Evolutionary conservation across 2,113 vertebrate genomes (phyloP).

Genomic region (Lepidothrix coronata): DNA sequence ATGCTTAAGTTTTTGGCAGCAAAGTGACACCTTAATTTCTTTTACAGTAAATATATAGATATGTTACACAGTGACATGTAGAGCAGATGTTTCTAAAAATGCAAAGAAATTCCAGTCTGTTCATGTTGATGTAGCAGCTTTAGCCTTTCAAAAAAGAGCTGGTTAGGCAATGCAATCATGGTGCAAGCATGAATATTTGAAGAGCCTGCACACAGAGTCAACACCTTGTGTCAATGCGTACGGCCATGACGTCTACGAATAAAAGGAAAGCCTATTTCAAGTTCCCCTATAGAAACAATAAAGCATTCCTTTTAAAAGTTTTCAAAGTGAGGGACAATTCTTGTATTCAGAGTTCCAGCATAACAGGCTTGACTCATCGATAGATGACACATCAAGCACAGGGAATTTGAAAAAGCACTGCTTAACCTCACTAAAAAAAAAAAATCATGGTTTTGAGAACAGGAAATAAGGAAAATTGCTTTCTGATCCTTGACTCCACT

Average conservation of each 20-base stretch:
- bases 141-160: neutral
- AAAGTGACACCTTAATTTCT: slow-evolving; percentile 28
- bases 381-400: slow-evolving; percentile 77
- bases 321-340: slow-evolving; percentile 41
- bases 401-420: slow-evolving; percentile 76
- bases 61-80: neutral
- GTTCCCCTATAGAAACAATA: slow-evolving; percentile 19
- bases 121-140: neutral
- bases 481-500: slow-evolving; percentile 73
- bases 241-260: slow-evolving; percentile 30
- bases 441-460: slow-evolving; percentile 65
- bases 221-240: neutral
- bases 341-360: slow-evolving; percentile 57
- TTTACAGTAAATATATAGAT: slow-evolving; percentile 21
- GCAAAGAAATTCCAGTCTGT: slow-evolving; percentile 34
- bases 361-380: slow-evolving; percentile 78
- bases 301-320: slow-evolving; percentile 42
- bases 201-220: neutral
- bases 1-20: slow-evolving; percentile 28
- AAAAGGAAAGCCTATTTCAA: neutral
- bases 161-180: neutral
- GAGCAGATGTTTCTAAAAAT: slow-evolving; percentile 52
- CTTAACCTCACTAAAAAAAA: slow-evolving; percentile 75
- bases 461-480: slow-evolving; percentile 77
- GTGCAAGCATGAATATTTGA: neutral